Conservation (phyloP, 2,888 invertebrate genomes). For the Drosophila picticornis region DNA sequence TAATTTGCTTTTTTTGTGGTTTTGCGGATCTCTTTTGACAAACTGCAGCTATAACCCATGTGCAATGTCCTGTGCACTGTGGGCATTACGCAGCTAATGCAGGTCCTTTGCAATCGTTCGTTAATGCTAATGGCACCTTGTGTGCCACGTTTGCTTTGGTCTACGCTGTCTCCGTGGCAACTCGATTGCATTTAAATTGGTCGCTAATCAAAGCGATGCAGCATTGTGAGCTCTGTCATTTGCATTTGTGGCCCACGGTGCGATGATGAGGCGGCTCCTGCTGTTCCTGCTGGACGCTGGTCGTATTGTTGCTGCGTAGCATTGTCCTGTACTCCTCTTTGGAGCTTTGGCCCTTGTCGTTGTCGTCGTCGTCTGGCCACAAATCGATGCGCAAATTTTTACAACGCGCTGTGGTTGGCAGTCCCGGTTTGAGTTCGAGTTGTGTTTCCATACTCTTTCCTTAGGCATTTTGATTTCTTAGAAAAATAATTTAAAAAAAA, state of each 20-base stretch:
- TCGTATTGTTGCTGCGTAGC: slow-evolving; percentile 49
- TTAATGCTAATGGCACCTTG: slow-evolving; percentile 37
- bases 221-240: slow-evolving; percentile 50
- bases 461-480: neutral
- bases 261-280: slow-evolving; percentile 50
- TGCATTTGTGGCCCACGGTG: slow-evolving; percentile 72
- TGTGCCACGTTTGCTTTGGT: slow-evolving; percentile 29
- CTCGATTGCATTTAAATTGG: slow-evolving; percentile 76
- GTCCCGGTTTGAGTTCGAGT: slow-evolving; percentile 31
- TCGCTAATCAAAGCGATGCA: slow-evolving; percentile 67
- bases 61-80: slow-evolving; percentile 56
- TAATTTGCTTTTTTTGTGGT: slow-evolving; percentile 27
- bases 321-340: slow-evolving; percentile 49
- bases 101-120: slow-evolving; percentile 38
- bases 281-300: slow-evolving; percentile 50
- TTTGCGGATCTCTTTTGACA: slow-evolving; percentile 64
- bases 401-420: slow-evolving; percentile 73
- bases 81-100: slow-evolving; percentile 43
- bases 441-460: slow-evolving; percentile 42
- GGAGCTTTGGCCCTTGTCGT: slow-evolving; percentile 49
- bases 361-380: slow-evolving; percentile 69
- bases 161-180: slow-evolving; percentile 34
- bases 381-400: slow-evolving; percentile 78
- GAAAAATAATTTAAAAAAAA: neutral
- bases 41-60: slow-evolving; percentile 67